phyloP scores from a whole-genome alignment of 2,888 invertebrate genomes.

The Dioctria rufipes region DNA sequence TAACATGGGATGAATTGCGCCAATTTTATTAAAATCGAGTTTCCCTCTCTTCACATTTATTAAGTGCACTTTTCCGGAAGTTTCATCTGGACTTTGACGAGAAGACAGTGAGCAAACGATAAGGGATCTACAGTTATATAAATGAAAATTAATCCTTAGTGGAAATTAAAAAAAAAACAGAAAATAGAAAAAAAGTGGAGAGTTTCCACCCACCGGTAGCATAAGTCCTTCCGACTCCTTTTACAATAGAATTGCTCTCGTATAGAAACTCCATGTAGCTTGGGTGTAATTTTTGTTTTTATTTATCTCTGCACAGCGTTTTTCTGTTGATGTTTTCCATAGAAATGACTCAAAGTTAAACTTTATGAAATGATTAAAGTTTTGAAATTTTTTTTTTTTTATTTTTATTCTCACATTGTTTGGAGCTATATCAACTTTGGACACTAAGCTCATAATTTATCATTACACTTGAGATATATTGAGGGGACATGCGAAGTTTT shows the following conservation, averaged over 20 bases:
- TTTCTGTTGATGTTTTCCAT: background rate
- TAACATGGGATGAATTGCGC: constrained; percentile 34
- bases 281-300: constrained; percentile 23
- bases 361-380: constrained; percentile 53
- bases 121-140: constrained; percentile 21
- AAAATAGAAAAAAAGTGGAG: too few species aligned
- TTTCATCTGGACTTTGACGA: constrained; percentile 34
- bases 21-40: constrained; percentile 32
- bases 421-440: constrained; percentile 45
- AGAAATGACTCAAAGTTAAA: constrained; percentile 51
- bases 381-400: constrained; percentile 31
- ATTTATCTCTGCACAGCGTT: background rate
- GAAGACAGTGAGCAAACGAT: background rate
- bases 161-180: constrained; percentile 24
- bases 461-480: constrained; percentile 47
- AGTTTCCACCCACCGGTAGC: constrained; percentile 1
- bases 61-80: constrained; percentile 32
- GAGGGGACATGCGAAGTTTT: background rate
- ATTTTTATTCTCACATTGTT: constrained; percentile 25
- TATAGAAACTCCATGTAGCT: constrained; percentile 12
- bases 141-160: constrained; percentile 53
- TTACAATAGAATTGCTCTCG: background rate
- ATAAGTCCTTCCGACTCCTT: background rate
- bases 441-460: constrained; percentile 54
- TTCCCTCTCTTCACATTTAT: background rate